Conservation (phyloP, 1,140 invertebrate genomes). For the Halictus rubicundus region DNA sequence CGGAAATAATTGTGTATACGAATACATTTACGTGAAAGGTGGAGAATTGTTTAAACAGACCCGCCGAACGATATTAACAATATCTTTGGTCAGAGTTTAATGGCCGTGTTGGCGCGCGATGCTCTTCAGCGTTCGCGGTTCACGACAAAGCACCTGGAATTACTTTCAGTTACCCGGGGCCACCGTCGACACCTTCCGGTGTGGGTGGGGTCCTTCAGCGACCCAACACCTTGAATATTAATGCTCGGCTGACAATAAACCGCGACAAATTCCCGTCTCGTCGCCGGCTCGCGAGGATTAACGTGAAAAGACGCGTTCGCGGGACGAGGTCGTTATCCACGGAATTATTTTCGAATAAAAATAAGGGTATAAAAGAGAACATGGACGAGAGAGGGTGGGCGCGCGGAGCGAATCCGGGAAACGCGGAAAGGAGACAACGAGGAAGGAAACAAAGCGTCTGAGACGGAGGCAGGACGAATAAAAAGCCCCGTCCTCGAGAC, state of each 20-base stretch:
- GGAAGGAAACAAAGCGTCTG: slow-evolving; percentile 26
- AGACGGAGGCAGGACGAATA: not conserved
- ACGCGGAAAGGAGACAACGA: slow-evolving; percentile 14
- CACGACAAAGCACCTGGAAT: not conserved
- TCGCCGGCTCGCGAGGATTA: not conserved
- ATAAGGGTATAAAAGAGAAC: slow-evolving; percentile 49
- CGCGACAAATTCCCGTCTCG: not conserved
- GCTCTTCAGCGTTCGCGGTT: no score
- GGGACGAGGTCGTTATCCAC: slow-evolving; percentile 51
- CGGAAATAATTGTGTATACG: no score
- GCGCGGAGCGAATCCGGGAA: slow-evolving; percentile 8
- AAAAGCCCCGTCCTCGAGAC: slow-evolving; percentile 18
- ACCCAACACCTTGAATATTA: slow-evolving; percentile 2
- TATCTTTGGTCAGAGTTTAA: no score
- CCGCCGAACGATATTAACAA: no score
- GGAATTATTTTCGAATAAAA: slow-evolving; percentile 62
- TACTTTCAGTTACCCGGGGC: not conserved
- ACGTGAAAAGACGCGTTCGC: slow-evolving; percentile 11
- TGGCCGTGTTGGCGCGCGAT: no score
- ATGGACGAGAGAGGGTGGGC: not conserved
- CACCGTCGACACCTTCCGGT: not conserved
- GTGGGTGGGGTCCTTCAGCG: not conserved
- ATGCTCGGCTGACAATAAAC: not conserved
- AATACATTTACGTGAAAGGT: no score
- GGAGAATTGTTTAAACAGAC: no score